Evolutionary conservation across 2,113 vertebrate genomes (phyloP).

Genomic region (Mastomys coucha): DNA sequence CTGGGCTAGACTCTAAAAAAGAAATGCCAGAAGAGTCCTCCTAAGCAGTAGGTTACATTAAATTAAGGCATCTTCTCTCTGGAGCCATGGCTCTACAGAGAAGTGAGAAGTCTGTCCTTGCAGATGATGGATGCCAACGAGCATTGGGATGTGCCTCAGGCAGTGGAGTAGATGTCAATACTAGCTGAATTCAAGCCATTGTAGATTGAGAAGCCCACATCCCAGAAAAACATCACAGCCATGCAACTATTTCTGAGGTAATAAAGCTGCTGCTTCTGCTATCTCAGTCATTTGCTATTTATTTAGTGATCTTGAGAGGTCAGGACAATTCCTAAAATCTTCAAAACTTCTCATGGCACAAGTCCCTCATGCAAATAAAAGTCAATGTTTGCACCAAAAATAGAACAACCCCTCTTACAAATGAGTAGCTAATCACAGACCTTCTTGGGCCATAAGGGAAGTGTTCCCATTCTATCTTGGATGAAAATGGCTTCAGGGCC

Average conservation of each 20-base stretch:
- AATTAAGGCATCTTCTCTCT: background rate
- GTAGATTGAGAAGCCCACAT: conserved; percentile 92
- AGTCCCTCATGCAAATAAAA: background rate
- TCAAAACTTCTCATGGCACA: background rate
- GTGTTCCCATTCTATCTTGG: background rate
- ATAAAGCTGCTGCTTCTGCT: background rate
- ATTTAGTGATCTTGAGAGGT: background rate
- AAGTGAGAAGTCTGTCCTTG: conserved; percentile 25
- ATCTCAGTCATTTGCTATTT: background rate
- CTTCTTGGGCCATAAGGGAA: background rate
- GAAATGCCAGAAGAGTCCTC: background rate
- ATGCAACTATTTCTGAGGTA: conserved; percentile 89
- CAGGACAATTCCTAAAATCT: background rate
- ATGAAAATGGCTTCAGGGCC: background rate
- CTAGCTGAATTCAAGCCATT: conserved; percentile 89
- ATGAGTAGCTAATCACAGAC: background rate
- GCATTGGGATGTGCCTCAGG: conserved; percentile 90
- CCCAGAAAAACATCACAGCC: conserved; percentile 91
- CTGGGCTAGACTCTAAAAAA: background rate
- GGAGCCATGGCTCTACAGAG: background rate
- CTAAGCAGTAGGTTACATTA: background rate
- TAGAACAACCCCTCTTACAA: background rate
- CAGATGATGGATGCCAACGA: conserved; percentile 93
- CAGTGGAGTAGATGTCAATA: conserved; percentile 87
- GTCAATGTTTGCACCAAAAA: background rate